phyloP scores from a whole-genome alignment of 2,888 invertebrate species.

The Hartigia nigra region DNA sequence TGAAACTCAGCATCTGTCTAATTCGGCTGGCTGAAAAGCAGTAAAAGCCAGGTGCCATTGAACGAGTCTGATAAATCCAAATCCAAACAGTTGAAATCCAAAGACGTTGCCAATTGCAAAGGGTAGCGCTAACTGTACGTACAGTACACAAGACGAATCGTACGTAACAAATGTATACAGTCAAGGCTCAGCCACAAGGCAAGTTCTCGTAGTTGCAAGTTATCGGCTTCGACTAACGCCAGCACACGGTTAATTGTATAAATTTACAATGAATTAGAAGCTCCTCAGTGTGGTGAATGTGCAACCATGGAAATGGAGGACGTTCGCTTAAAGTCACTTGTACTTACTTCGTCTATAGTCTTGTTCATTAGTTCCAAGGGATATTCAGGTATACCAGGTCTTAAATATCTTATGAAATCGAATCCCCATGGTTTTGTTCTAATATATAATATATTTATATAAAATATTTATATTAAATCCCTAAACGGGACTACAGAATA shows the following conservation, averaged over 20 bases:
- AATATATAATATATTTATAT: not conserved
- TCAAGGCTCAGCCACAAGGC: not conserved
- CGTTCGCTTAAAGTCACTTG: not conserved
- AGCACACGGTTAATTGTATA: conserved; percentile 54
- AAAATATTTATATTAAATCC: not conserved
- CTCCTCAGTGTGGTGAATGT: conserved; percentile 15
- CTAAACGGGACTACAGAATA: not conserved
- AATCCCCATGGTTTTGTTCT: not conserved
- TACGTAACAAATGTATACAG: not conserved
- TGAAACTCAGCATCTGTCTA: not conserved
- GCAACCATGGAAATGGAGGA: not conserved
- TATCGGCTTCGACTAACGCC: not conserved
- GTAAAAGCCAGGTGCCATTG: not conserved
- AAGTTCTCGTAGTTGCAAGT: not conserved
- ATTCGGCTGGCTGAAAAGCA: not conserved
- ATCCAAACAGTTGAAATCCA: not conserved
- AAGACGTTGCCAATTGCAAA: not conserved
- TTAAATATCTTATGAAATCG: not conserved
- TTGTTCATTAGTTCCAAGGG: not conserved
- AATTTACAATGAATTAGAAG: conserved; percentile 59
- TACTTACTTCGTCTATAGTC: too few species aligned
- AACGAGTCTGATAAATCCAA: not conserved
- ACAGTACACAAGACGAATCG: not conserved
- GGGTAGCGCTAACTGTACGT: not conserved
- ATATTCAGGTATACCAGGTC: not conserved